Evolutionary conservation across 2,797 vertebrate species (phyloP).

Genomic region (Heterohyrax brucei): DNA sequence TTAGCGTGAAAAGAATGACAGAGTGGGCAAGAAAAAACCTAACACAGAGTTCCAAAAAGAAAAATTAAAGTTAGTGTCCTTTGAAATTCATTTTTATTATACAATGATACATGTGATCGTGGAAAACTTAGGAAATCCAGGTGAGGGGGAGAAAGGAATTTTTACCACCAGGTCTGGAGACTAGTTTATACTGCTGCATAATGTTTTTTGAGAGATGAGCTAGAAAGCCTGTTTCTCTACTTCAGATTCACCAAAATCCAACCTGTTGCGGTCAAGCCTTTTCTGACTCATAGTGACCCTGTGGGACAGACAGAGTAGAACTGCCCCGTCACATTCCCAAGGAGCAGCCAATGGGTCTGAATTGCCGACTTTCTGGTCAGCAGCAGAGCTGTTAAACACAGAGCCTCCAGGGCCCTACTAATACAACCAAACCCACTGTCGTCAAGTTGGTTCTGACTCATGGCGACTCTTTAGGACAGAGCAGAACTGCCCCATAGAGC

Average conservation of each 20-base stretch:
- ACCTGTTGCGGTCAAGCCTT: too few species aligned
- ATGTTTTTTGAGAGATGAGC: constrained; percentile 60
- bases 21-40: background rate
- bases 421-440: background rate
- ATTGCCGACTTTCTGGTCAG: too few species aligned
- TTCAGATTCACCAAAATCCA: background rate
- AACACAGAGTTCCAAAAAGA: constrained; percentile 31
- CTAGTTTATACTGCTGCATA: background rate
- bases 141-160: background rate
- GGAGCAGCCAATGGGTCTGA: too few species aligned
- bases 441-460: too few species aligned
- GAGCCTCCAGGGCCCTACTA: background rate
- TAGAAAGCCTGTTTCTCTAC: background rate
- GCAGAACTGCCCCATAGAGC: too few species aligned
- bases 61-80: constrained; percentile 40
- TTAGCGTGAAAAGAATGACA: constrained; percentile 19
- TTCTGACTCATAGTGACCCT: too few species aligned
- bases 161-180: constrained; percentile 17
- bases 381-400: too few species aligned
- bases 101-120: background rate
- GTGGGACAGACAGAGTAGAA: too few species aligned
- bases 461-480: too few species aligned
- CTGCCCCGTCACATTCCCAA: too few species aligned
- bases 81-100: constrained; percentile 38
- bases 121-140: constrained; percentile 19